Evolutionary conservation across 2,888 invertebrate genomes (phyloP), one percentile per base, ranked within the genome.

Genomic region (Scaptodrosophila latifasciaeformis): DNA sequence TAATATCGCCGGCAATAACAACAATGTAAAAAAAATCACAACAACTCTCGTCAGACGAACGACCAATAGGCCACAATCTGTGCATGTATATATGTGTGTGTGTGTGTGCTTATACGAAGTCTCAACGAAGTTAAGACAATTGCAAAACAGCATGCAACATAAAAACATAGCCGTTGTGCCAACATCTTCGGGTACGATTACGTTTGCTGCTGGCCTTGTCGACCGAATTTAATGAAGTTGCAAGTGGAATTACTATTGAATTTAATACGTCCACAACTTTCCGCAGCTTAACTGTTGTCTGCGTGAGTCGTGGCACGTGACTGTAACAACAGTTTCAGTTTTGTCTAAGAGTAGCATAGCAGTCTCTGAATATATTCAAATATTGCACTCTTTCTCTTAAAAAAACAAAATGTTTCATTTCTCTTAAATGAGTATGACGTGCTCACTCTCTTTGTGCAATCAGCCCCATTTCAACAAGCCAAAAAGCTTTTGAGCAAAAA

Each of bases 401-500:
- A n/a, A n/a, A n/a, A n/a, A n/a, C n/a, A n/a, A n/a, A n/a, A n/a
- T n/a, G n/a, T n/a, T n/a, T n/a, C n/a, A n/a, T n/a, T n/a, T n/a
- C n/a, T n/a, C n/a, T n/a, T n/a, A n/a, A n/a, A n/a, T n/a, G n/a
- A n/a, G 27, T 27, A 6, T 27, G 5, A 27, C 27, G 27, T 9
- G 4, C 27, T 27, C 27, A 13, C 13, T 34, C 13, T 34, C 10
- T 12, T n/a, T 7, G n/a, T 31, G 27, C 9, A 27, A 27, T 4
- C 27, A 27, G 9, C 9, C 5, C n/a, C 12, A 31, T 31, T 30
- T 30, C 12, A n/a, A n/a, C 4, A 3, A 5, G 13, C 10, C 24
- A n/a, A 4, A 15, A 66, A 74, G 72, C 72, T 74, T 69, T 64
- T 47, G 37, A 31, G 37, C 46, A 21, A 46, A 35, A 43, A 62